Conservation (phyloP, 2,797 vertebrate species). For the Phylloscopus collybita region DNA sequence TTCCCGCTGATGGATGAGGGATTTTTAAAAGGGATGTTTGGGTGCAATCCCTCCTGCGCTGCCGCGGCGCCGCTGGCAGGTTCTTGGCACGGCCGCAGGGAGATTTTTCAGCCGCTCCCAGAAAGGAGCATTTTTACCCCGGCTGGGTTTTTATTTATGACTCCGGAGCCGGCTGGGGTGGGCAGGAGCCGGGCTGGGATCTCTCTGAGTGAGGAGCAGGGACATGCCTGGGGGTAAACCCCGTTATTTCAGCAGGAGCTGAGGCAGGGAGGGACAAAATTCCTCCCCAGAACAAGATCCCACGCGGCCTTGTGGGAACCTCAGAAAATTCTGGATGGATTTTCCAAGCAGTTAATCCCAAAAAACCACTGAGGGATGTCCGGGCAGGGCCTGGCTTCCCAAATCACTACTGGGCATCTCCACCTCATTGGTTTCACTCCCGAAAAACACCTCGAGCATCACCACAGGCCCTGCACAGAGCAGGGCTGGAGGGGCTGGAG, state of each 20-base stretch:
- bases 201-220: background rate
- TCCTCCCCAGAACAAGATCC: fast-evolving
- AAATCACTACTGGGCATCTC: fast-evolving
- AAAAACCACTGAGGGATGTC: fast-evolving
- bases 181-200: background rate
- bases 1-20: background rate
- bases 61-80: background rate
- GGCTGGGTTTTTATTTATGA: constrained; percentile 28
- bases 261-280: background rate
- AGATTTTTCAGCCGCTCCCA: constrained; percentile 27
- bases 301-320: fast-evolving
- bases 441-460: fast-evolving
- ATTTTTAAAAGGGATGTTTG: background rate
- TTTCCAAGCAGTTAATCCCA: background rate
- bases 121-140: constrained; percentile 37
- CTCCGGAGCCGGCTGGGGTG: background rate
- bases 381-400: background rate
- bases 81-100: constrained; percentile 16
- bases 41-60: background rate
- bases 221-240: background rate
- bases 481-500: background rate
- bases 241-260: background rate
- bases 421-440: fast-evolving
- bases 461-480: fast-evolving
- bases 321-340: background rate